These are phyloP conservation scores for Engraulis encrasicolus DNA, from an alignment of 2,113 vertebrate species.

Conservation along the genomic window DNA sequence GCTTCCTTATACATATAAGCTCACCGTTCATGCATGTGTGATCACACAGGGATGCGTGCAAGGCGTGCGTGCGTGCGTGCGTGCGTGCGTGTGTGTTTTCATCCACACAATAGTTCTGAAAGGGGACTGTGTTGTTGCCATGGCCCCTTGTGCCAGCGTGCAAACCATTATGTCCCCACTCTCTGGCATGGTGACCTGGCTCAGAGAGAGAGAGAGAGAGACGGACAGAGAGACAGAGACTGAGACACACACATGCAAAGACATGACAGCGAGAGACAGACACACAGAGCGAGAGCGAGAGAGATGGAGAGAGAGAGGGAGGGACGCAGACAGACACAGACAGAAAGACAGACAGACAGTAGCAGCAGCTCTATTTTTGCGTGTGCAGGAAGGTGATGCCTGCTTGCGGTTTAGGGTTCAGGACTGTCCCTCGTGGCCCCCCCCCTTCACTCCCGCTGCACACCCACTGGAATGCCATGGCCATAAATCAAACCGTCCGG, in stretches of 20 bases:
- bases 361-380: conserved; percentile 22
- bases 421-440: conserved; percentile 26
- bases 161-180: neutral
- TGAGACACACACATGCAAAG: too few relatives aligned
- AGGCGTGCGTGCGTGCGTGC: neutral
- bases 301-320: neutral
- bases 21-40: too few relatives aligned
- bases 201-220: neutral
- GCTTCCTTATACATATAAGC: too few relatives aligned
- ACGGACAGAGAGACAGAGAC: neutral
- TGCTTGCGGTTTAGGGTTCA: conserved; percentile 3
- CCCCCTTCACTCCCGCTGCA: too few relatives aligned
- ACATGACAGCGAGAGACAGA: too few relatives aligned
- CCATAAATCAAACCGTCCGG: conserved; percentile 26
- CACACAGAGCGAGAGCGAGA: neutral
- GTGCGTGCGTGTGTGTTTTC: neutral
- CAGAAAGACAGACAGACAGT: too few relatives aligned
- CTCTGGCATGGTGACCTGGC: neutral
- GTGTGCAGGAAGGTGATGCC: neutral
- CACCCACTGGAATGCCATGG: conserved; percentile 42
- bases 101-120: neutral
- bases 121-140: neutral
- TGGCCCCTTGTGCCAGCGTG: conserved; percentile 1
- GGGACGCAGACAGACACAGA: neutral
- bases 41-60: neutral